Evolutionary conservation across 2,888 invertebrate genomes (phyloP), one percentile per base, ranked within the genome.

Genomic region (Mythimna impura): DNA sequence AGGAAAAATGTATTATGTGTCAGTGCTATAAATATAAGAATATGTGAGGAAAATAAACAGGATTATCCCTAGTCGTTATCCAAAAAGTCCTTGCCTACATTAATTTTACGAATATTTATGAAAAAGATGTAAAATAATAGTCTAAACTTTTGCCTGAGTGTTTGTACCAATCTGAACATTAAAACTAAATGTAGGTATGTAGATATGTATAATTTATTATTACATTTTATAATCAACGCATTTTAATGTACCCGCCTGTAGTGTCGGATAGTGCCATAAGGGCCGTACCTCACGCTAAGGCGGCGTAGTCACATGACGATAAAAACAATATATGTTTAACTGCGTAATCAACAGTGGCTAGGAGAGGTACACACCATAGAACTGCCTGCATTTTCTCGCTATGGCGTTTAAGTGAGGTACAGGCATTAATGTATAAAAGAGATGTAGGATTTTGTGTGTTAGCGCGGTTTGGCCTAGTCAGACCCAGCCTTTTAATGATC

Each of bases 1-100:
- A 77, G 64, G 72, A 70, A 43, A 79, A 61, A 36, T 20, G 3
- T 57, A 43, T 34, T 73, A 78, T 73, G 12, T 75, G 52, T 61
- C 22, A 69, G 40, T 61, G 9, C 30, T 62, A 64, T 69, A 20
- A 64, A 74, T 30, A 62, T 0, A 63, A 71, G 2, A 60, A 20
- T 57, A 34, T 43, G 30, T 25, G 54, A 82, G 81, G 83, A 87
- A 82, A 85, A 80, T 12, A 52, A 62, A 62, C 64, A 47, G 36
- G 10, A 1, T 36, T 64, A 64, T 50, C 17, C 20, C 30, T n/a
- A 52, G 2, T 4, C 20, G 36, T 54, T 63, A 36, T 50, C 40
- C 9, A 36, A 71, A 75, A 61, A 50, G 14, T 17, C 25, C 14
- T 36, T 36, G 20, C 30, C 5, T n/a, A 70, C 30, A 71, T 22